phyloP scores from a whole-genome alignment of 1,140 invertebrate genomes.

The Trichoplusia ni region DNA sequence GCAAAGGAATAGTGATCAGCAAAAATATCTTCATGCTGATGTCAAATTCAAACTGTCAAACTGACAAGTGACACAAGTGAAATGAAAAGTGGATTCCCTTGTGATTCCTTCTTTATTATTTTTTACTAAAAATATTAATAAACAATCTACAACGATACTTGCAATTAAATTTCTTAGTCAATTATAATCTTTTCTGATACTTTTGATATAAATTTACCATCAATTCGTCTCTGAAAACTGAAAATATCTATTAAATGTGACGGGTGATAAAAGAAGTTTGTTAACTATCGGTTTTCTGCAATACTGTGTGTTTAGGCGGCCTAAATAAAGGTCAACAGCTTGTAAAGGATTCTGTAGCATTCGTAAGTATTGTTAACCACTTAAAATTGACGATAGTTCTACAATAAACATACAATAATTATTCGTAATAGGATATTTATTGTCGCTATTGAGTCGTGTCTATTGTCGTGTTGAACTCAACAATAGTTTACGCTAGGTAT shows the following conservation, averaged over 20 bases:
- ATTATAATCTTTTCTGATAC: background rate
- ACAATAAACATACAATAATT: background rate
- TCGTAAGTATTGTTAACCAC: conserved; percentile 34
- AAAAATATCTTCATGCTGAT: background rate
- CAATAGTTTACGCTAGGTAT: no score
- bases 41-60: background rate
- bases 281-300: conserved; percentile 24
- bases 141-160: conserved; percentile 2
- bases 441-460: no score
- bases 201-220: background rate
- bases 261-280: conserved; percentile 9
- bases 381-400: conserved; percentile 3
- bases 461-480: no score
- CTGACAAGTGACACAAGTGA: conserved; percentile 5
- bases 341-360: conserved; percentile 19
- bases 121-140: conserved; percentile 6
- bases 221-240: background rate
- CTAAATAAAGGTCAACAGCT: conserved; percentile 62
- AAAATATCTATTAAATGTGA: background rate
- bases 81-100: conserved; percentile 19
- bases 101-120: background rate
- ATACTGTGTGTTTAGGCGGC: conserved; percentile 39
- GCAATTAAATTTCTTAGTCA: background rate
- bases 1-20: no score
- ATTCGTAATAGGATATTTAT: background rate